These are phyloP conservation scores for Decapterus maruadsi DNA, from an alignment of 2,797 vertebrate species.

Conservation along the genomic window DNA sequence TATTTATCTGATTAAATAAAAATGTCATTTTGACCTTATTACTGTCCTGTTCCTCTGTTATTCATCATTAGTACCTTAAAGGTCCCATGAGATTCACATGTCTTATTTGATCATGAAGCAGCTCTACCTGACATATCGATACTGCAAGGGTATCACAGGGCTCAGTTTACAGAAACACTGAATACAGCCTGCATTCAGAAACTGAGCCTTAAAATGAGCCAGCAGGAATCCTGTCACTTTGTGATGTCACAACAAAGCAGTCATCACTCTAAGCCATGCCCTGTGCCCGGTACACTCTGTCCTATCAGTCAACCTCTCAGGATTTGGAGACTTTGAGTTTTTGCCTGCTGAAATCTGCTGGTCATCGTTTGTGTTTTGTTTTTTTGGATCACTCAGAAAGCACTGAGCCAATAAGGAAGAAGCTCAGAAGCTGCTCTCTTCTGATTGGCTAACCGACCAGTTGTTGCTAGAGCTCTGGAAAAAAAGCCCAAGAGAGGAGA, in stretches of 20 bases:
- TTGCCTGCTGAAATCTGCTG: not conserved
- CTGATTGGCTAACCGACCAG: no score
- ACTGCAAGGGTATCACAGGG: not conserved
- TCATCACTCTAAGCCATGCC: not conserved
- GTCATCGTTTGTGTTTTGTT: no score
- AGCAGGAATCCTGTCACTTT: no score
- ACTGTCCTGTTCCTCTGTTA: not conserved
- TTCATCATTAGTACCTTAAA: not conserved
- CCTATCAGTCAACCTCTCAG: not conserved
- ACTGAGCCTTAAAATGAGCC: not conserved
- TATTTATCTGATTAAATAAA: not conserved
- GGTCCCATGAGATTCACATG: no score
- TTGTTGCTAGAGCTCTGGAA: not conserved
- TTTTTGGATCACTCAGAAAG: not conserved
- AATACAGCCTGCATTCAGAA: not conserved
- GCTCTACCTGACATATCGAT: not conserved
- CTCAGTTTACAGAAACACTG: not conserved
- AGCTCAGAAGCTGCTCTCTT: no score
- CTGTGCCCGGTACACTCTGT: no score
- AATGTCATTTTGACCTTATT: not conserved
- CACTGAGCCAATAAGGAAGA: no score
- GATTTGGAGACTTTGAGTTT: not conserved
- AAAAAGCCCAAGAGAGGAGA: not conserved
- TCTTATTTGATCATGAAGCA: not conserved
- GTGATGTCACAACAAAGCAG: no score